Base-by-base conservation (phyloP, 64 coral and sea anemone genomes). In the Platygyra sinensis region DNA sequence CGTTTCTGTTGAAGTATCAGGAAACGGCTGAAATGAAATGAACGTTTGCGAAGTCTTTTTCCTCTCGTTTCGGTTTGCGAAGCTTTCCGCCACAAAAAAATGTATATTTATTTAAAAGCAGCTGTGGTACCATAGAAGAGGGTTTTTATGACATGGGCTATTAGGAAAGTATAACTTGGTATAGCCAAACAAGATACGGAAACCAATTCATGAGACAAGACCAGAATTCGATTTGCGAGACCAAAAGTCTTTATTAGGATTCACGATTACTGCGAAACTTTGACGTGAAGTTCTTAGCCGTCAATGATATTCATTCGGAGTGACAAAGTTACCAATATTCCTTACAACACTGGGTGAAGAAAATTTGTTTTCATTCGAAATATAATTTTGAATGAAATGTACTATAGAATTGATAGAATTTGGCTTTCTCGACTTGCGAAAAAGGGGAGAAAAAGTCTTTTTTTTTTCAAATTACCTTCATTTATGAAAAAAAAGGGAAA, bases 71-170 rank as follows among this genome's bases (percentile, higher is more conserved):
- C 27, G 63, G 39, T 49, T 69, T 71, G 63, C 36, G 33, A 51
- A 67, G 30, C 33, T 71, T 85, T 85, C 81, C 81, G 39, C 25
- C 81, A 72, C 62, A 72, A 85, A 16, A 62, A 72, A 51, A 39
- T 36, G 30, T 71, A 67, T 85, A 85, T 85, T 85, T 85, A 71
- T 85, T 85, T 71, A 72, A 71, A 72, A 72, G 38, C 81, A 85
- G 81, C 62, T 85, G 81, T 72, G 42, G 62, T 20, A 22, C 55
- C 14, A 28, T 18, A 61, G 27, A 61, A 80, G 62, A 67, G 80
- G 80, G 30, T 72, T 72, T 84, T 85, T 27, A 71, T 85, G 81
- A 32, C 33, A n/a, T 11, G n/a, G 61, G 30, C 36, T 60, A 83
- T 63, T 65, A 83, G 65, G 31, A 83, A 65, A 28, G 14, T 42